phyloP scores from a whole-genome alignment of 2,888 invertebrate species.

The Lucinisca nassula region DNA sequence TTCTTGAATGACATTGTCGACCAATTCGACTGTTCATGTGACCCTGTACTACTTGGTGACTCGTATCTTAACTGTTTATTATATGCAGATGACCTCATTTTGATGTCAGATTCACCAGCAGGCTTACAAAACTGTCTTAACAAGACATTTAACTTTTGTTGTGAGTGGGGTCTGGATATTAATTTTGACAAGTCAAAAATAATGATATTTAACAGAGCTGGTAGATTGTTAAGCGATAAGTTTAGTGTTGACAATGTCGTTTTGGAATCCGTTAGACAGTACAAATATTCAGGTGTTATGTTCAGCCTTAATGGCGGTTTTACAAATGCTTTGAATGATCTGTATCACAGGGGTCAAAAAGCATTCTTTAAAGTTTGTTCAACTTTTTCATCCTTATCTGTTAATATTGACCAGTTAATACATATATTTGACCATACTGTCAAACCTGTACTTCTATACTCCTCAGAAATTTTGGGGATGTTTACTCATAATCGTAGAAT shows the following conservation, averaged over 20 bases:
- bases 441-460: neutral
- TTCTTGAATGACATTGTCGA: neutral
- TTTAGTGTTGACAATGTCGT: neutral
- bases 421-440: neutral
- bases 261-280: neutral
- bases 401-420: neutral
- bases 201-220: neutral
- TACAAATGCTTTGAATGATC: neutral
- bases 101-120: neutral
- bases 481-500: no score
- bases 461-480: no score
- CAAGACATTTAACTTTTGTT: neutral
- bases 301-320: slow-evolving; percentile 4
- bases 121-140: neutral
- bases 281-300: no score
- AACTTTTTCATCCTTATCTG: neutral
- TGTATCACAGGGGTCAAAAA: no score
- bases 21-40: neutral
- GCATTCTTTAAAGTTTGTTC: neutral
- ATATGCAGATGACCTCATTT: neutral
- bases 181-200: neutral
- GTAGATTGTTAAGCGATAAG: neutral
- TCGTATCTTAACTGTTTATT: neutral
- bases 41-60: neutral
- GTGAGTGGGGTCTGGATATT: neutral